These are phyloP conservation scores for Trematomus bernacchii DNA, from an alignment of 2,797 vertebrate genomes.

Conservation along the genomic window DNA sequence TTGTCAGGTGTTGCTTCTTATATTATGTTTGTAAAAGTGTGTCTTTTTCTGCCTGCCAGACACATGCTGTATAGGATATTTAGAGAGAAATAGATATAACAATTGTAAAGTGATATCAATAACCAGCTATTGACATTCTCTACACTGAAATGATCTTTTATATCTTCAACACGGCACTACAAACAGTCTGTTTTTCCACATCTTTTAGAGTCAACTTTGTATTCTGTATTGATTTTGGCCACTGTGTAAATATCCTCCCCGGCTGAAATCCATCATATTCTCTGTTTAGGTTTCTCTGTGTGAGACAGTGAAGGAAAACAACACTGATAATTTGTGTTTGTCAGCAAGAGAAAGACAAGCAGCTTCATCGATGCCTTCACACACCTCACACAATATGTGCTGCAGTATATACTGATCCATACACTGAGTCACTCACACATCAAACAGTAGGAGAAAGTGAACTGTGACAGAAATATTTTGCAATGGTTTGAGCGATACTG, in stretches of 20 bases:
- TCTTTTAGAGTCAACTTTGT: conserved; percentile 41
- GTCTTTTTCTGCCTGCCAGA: not conserved
- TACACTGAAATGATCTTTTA: conserved; percentile 26
- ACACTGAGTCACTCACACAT: not conserved
- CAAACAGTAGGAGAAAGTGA: not conserved
- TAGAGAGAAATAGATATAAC: not conserved
- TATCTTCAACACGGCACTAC: not conserved
- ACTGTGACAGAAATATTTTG: not conserved
- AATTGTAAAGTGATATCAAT: not conserved
- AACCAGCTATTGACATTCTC: not conserved
- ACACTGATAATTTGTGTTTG: conserved; percentile 51
- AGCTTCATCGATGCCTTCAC: conserved; percentile 16
- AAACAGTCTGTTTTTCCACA: not conserved
- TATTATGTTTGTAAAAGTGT: conserved; percentile 27
- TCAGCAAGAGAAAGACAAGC: not conserved
- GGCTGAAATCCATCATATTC: conserved; percentile 55
- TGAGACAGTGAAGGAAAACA: conserved; percentile 35
- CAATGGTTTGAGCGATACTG: not conserved
- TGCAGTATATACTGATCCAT: conserved; percentile 1
- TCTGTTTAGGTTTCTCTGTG: conserved; percentile 45
- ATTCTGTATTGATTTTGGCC: conserved; percentile 59
- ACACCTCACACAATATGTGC: not conserved
- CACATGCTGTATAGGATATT: not conserved
- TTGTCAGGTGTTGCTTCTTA: conserved; percentile 26
- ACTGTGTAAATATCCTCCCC: conserved; percentile 39